Percentiles rank a stretch among this genome's conserved stretches.
Conservation (phyloP, 2,797 vertebrate species). For the Eulemur albifrons region DNA sequence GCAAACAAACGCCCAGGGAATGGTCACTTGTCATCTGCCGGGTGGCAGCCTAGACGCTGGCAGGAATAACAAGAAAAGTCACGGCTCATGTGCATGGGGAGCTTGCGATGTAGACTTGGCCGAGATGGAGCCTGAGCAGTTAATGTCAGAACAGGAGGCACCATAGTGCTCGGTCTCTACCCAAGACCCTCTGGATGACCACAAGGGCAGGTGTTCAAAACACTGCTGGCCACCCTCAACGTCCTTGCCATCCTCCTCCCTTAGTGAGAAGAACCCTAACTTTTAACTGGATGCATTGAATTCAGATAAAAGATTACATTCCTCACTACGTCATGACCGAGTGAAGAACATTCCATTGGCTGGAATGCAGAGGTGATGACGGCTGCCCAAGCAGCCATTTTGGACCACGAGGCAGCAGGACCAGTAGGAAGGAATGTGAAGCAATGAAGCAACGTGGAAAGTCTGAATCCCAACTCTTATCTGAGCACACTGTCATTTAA, state of each 20-base stretch:
- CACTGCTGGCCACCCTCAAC: too few species aligned
- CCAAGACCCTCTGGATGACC: background rate
- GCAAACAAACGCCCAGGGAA: too few species aligned
- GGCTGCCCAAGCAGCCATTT: background rate
- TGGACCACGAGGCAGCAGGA: background rate
- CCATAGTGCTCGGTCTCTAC: rapidly evolving
- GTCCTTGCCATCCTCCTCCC: too few species aligned
- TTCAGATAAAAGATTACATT: background rate
- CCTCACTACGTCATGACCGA: background rate
- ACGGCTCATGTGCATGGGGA: rapidly evolving
- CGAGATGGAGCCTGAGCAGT: background rate
- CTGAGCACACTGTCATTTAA: too few species aligned
- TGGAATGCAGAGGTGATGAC: background rate
- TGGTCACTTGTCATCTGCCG: rapidly evolving
- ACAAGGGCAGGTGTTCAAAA: background rate
- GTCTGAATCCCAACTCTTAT: background rate
- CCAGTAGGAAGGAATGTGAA: background rate
- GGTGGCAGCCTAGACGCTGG: background rate
- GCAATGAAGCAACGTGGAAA: rapidly evolving
- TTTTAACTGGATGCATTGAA: background rate
- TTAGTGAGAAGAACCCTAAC: background rate
- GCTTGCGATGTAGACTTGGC: background rate
- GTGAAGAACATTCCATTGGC: background rate
- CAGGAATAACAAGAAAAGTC: rapidly evolving
- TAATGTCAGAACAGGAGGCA: background rate